Evolutionary conservation across 2,888 invertebrate species (phyloP), one percentile per base, ranked within the genome.

Genomic region (Drosophila nigritarsus): DNA sequence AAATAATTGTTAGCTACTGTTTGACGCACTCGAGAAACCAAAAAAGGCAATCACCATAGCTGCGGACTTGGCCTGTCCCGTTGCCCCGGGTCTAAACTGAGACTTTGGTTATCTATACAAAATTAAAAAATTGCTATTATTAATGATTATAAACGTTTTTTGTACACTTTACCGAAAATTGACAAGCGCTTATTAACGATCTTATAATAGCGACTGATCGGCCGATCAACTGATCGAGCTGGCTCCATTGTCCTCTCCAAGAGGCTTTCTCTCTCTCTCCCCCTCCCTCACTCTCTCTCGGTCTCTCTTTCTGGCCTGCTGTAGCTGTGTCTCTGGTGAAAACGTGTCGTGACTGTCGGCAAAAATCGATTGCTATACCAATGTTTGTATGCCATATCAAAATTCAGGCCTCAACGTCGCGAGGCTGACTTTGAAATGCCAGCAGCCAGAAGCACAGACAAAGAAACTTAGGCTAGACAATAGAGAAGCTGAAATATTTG

Each of bases 101-200:
- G 45, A 58, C 65, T 71, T 54, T 66, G 54, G 49, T 67, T 82
- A 73, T 86, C 87, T 82, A 80, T 80, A 78, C 64, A 80, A 86
- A 87, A 81, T 81, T 84, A 79, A 84, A 72, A 82, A 90, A 90
- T 88, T 90, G 83, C 90, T 87, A 90, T 90, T 90, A 90, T 90
- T 90, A 85, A 90, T 90, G 89, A 82, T 82, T 90, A 84, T 82
- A 89, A 87, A 90, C 81, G 89, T 83, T 86, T 82, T 83, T 88
- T 89, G 78, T 87, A 82, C 78, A 87, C 71, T 86, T 89, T 83
- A 72, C 82, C 87, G 76, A 74, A 75, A 82, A 88, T 90, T 90
- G 89, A 90, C 90, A 90, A 89, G 89, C 90, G 90, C 89, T 90
- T 90, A 90, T 90, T 90, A 90, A 90, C 90, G 90, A 89, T 84